Evolutionary conservation across 1,140 invertebrate genomes (phyloP).

Genomic region (Latrodectus geometricus): DNA sequence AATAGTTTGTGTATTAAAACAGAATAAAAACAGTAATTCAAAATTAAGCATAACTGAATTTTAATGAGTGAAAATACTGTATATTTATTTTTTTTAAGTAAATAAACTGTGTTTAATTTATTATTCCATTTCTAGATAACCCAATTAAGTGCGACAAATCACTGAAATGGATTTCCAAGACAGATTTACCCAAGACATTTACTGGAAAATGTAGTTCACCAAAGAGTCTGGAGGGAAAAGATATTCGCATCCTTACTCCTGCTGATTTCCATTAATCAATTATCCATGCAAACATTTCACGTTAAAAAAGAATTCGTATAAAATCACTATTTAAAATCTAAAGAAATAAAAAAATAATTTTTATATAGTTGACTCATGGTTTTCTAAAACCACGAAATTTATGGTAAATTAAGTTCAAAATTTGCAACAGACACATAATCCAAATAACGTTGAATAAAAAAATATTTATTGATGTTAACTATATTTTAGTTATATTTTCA

Average conservation of each 20-base stretch:
- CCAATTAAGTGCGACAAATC: constrained; percentile 31
- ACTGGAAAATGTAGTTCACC: constrained; percentile 29
- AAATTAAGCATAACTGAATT: neutral
- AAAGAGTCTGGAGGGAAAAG: constrained; percentile 17
- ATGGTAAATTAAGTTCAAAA: too few relatives aligned
- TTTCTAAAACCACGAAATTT: too few relatives aligned
- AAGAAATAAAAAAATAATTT: too few relatives aligned
- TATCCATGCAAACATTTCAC: too few relatives aligned
- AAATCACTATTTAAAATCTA: too few relatives aligned
- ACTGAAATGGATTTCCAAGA: constrained; percentile 52
- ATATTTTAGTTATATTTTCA: too few relatives aligned
- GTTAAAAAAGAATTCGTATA: too few relatives aligned
- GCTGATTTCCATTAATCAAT: constrained; percentile 51
- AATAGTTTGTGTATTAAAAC: too few relatives aligned
- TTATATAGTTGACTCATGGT: too few relatives aligned
- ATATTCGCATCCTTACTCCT: constrained; percentile 27
- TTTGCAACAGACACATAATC: too few relatives aligned
- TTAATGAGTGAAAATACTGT: neutral
- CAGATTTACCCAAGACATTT: constrained; percentile 18
- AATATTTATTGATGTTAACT: too few relatives aligned
- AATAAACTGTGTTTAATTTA: neutral
- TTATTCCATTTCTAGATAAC: constrained; percentile 21
- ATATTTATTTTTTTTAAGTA: neutral
- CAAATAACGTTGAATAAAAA: too few relatives aligned
- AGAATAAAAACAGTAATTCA: neutral